Evolutionary conservation across 2,113 vertebrate genomes (phyloP).

Genomic region (Arizona elegans): DNA sequence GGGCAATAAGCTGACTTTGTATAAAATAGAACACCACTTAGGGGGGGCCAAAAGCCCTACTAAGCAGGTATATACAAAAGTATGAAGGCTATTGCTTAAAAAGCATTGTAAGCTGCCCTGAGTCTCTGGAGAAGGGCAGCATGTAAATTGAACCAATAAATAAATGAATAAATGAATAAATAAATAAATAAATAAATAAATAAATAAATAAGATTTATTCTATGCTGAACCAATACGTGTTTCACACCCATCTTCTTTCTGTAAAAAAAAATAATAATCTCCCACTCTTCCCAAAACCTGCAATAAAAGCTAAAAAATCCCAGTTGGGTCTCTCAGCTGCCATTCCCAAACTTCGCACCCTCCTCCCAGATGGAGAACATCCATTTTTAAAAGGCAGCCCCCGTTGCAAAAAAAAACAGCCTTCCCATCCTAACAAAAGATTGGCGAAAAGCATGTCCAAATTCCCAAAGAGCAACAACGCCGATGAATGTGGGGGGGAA

Average conservation of each 20-base stretch:
- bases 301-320: neutral
- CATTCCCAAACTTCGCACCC: neutral
- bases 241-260: neutral
- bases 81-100: too few species aligned
- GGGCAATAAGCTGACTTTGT: too few species aligned
- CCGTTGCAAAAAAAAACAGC: neutral
- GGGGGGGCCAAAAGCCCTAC: too few species aligned
- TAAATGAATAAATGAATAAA: too few species aligned
- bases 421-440: neutral
- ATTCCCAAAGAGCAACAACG: neutral
- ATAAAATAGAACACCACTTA: too few species aligned
- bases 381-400: neutral
- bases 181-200: too few species aligned
- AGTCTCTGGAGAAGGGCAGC: too few species aligned
- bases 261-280: neutral
- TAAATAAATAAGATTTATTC: neutral
- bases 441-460: neutral
- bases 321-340: neutral
- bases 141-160: too few species aligned
- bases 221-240: neutral
- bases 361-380: neutral
- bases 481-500: too few species aligned
- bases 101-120: too few species aligned
- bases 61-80: too few species aligned
- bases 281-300: neutral